Evolutionary conservation across 2,888 invertebrate species (phyloP).

Genomic region (Nezara viridula): DNA sequence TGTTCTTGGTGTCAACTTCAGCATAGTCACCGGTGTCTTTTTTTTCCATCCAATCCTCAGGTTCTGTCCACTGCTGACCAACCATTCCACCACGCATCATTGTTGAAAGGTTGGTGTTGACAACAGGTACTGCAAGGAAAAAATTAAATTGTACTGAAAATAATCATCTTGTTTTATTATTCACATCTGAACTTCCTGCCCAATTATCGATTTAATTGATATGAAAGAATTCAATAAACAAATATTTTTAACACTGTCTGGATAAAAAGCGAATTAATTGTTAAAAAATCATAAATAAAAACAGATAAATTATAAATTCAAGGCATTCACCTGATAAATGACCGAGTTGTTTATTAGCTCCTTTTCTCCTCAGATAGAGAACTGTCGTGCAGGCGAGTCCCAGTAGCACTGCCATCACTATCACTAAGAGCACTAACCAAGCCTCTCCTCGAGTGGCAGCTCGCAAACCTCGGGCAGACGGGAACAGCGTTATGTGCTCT

Average conservation of each 20-base stretch:
- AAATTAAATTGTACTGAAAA: background rate
- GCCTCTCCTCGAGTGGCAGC: slow-evolving; percentile 62
- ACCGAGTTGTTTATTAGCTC: slow-evolving; percentile 76
- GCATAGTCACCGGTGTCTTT: slow-evolving; percentile 65
- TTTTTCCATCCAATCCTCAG: slow-evolving; percentile 60
- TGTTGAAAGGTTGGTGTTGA: slow-evolving; percentile 66
- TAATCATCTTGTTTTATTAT: background rate
- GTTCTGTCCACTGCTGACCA: slow-evolving; percentile 66
- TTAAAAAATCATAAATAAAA: background rate
- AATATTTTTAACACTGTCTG: background rate
- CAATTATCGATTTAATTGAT: background rate
- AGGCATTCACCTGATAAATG: slow-evolving; percentile 73
- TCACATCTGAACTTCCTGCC: background rate
- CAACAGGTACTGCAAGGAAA: slow-evolving; percentile 66
- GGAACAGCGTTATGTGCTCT: slow-evolving; percentile 62
- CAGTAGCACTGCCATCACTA: slow-evolving; percentile 74
- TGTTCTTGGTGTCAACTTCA: slow-evolving; percentile 72
- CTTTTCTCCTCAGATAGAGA: slow-evolving; percentile 73
- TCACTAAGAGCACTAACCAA: slow-evolving; percentile 80
- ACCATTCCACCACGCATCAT: slow-evolving; percentile 70
- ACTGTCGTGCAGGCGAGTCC: slow-evolving; percentile 69
- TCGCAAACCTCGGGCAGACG: slow-evolving; percentile 62
- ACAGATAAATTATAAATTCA: background rate
- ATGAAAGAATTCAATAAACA: background rate
- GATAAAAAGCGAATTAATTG: background rate